phyloP scores from a whole-genome alignment of 35 echinoderm and acorn worm species.

The Ophiothrix spiculata region DNA sequence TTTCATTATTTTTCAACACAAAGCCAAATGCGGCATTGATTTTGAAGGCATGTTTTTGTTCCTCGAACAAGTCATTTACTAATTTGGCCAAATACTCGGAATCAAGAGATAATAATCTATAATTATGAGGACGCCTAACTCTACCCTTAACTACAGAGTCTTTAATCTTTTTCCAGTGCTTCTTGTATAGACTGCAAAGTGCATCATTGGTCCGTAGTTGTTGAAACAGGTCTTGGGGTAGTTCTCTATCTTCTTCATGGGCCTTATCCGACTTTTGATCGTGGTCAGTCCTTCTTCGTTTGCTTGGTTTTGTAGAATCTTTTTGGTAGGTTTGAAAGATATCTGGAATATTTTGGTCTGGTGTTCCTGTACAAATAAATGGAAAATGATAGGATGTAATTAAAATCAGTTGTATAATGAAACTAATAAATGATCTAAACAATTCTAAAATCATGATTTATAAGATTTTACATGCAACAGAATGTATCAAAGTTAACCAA shows the following conservation, averaged over 20 bases:
- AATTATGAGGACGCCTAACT: not conserved
- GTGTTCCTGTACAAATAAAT: not conserved
- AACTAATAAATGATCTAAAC: not conserved
- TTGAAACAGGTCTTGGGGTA: not conserved
- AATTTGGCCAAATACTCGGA: not conserved
- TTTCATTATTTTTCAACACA: constrained; percentile 2
- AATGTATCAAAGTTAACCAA: not conserved
- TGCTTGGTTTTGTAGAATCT: not conserved
- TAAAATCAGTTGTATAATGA: not conserved
- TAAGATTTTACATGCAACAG: not conserved
- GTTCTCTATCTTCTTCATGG: not conserved
- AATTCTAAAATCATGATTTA: not conserved
- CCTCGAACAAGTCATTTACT: not conserved
- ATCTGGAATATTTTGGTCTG: not conserved
- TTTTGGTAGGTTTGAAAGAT: not conserved
- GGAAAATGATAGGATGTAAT: too few relatives aligned
- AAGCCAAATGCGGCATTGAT: constrained; percentile 10
- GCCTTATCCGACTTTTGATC: not conserved
- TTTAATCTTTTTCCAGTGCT: not conserved
- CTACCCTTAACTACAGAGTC: not conserved
- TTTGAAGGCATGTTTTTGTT: not conserved
- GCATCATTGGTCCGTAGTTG: not conserved
- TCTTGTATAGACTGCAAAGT: not conserved
- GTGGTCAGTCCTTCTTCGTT: not conserved
- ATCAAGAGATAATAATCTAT: not conserved